Conservation (phyloP, 2,113 vertebrate genomes). For the Sardina pilchardus region DNA sequence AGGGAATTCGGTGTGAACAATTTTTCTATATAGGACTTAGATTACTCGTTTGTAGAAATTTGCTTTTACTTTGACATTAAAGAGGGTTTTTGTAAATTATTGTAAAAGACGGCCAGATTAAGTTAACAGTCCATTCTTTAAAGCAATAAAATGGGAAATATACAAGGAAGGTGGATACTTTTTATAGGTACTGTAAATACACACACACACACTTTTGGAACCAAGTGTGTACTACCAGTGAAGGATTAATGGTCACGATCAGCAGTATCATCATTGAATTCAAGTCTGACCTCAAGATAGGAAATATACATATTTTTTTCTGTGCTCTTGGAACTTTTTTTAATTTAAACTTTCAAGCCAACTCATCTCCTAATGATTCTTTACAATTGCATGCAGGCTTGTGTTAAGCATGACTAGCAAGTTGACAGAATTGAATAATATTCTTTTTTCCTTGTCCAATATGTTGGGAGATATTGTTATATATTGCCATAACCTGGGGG, state of each 20-base stretch:
- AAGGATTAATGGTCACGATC: background rate
- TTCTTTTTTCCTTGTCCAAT: background rate
- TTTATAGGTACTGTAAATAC: too few relatives aligned
- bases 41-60: too few relatives aligned
- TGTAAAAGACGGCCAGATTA: too few relatives aligned
- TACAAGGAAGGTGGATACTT: too few relatives aligned
- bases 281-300: background rate
- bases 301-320: background rate
- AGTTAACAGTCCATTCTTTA: too few relatives aligned
- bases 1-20: too few relatives aligned
- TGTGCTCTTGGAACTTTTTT: background rate
- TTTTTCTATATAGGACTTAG: too few relatives aligned
- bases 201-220: background rate
- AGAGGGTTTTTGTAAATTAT: too few relatives aligned
- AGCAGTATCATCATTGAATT: background rate
- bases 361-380: background rate
- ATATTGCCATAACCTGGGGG: background rate
- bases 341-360: background rate
- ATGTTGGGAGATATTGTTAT: background rate
- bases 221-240: background rate
- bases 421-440: background rate
- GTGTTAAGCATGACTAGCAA: background rate
- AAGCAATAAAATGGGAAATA: too few relatives aligned
- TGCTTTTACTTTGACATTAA: too few relatives aligned
- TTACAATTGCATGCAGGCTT: background rate